phyloP scores from a whole-genome alignment of 2,797 vertebrate genomes.

The Dicrostonyx torquatus region DNA sequence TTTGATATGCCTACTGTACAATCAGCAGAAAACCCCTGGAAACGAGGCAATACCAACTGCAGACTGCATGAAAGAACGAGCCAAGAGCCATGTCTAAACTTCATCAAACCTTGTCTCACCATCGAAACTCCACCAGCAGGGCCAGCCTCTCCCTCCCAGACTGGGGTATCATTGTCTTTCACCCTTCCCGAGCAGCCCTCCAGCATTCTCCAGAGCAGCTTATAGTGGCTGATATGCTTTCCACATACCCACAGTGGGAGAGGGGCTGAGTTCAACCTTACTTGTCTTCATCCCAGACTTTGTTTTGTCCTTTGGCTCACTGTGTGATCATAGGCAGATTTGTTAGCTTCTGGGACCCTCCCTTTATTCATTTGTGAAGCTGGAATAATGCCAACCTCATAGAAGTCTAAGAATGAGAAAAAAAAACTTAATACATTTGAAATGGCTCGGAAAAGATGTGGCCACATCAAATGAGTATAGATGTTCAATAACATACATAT shows the following conservation, averaged over 20 bases:
- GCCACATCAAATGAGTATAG: neutral
- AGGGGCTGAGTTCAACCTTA: too few relatives aligned
- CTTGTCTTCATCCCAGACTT: neutral
- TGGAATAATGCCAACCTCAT: neutral
- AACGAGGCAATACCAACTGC: neutral
- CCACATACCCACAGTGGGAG: neutral
- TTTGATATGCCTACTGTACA: too few relatives aligned
- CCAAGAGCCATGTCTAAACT: neutral
- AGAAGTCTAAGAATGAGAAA: neutral
- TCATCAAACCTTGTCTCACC: neutral
- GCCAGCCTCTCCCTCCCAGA: neutral
- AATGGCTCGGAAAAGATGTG: conserved; percentile 13
- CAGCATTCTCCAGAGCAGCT: neutral
- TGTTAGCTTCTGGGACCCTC: neutral
- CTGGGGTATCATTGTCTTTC: neutral
- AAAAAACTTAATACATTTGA: neutral
- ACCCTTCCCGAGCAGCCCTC: neutral
- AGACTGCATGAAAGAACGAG: neutral
- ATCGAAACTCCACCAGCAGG: neutral
- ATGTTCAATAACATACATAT: neutral
- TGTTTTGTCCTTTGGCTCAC: neutral
- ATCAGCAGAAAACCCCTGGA: neutral
- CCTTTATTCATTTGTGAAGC: neutral
- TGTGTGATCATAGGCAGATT: neutral
- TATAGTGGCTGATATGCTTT: rapidly evolving